Percentiles rank a stretch among this genome's conserved stretches.
phyloP scores from a whole-genome alignment of 2,888 invertebrate species.

The Philereme transversata region DNA sequence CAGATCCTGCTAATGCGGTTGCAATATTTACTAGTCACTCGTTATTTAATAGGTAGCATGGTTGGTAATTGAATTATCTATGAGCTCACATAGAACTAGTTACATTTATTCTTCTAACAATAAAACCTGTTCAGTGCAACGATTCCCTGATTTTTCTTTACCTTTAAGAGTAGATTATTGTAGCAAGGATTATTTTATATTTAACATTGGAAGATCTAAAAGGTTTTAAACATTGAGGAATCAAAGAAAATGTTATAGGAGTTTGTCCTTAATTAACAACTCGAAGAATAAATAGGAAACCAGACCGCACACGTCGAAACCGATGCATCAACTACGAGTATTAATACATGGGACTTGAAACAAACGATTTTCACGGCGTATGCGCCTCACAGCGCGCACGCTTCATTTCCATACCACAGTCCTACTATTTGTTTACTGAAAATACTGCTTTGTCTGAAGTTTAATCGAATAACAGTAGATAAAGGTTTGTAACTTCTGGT shows the following conservation, averaged over 20 bases:
- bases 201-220: no score
- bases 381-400: slow-evolving; percentile 40
- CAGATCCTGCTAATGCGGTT: slow-evolving; percentile 19
- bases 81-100: slow-evolving; percentile 14
- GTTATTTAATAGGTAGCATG: slow-evolving; percentile 18
- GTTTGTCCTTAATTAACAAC: slow-evolving; percentile 9
- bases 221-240: no score
- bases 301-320: slow-evolving; percentile 55
- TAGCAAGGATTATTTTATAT: no score
- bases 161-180: no score
- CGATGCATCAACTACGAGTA: slow-evolving; percentile 45
- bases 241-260: background rate
- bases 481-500: slow-evolving; percentile 20
- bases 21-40: slow-evolving; percentile 11
- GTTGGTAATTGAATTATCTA: slow-evolving; percentile 15
- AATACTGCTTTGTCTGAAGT: slow-evolving; percentile 72
- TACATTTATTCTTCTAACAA: background rate
- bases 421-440: slow-evolving; percentile 68
- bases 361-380: slow-evolving; percentile 69
- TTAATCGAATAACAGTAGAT: slow-evolving; percentile 50
- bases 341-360: slow-evolving; percentile 60
- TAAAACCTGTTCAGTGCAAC: no score
- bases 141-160: background rate
- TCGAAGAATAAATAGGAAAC: slow-evolving; percentile 43
- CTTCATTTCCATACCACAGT: slow-evolving; percentile 52